A percentile compares a stretch with the other conserved stretches of the same genome.
Evolutionary conservation across 2,113 vertebrate genomes (phyloP).

Genomic region (Rafetus swinhoei): DNA sequence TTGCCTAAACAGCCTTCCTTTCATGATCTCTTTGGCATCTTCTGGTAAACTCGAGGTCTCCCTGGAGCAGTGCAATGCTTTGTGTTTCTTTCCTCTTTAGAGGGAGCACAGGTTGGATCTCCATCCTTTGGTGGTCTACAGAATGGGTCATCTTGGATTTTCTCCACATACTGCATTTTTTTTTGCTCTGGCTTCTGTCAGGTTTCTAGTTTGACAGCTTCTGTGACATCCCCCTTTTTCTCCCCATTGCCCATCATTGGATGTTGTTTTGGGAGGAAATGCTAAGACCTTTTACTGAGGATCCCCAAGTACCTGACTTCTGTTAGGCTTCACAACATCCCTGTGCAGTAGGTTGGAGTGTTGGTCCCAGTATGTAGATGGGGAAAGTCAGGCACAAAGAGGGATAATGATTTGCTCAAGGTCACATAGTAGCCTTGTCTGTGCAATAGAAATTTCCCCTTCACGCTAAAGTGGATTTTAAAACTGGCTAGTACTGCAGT

Average conservation of each 20-base stretch:
- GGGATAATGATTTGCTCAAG: slow-evolving; percentile 26
- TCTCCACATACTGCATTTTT: neutral
- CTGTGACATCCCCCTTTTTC: neutral
- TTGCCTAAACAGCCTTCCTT: neutral
- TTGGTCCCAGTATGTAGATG: neutral
- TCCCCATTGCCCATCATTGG: neutral
- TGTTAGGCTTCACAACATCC: neutral
- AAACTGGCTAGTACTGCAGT: neutral
- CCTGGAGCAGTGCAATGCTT: neutral
- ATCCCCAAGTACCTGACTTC: neutral
- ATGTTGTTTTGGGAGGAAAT: neutral
- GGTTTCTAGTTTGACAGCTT: neutral
- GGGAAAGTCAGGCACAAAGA: neutral
- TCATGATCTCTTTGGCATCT: neutral
- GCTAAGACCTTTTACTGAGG: neutral
- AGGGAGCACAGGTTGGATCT: neutral
- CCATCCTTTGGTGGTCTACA: neutral
- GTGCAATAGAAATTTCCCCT: neutral
- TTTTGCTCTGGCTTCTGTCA: neutral
- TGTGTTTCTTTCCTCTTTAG: neutral
- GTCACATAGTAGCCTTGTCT: neutral
- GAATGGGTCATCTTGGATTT: neutral
- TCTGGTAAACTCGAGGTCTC: neutral
- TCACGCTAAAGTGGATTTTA: neutral
- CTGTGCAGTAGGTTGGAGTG: neutral